These are phyloP conservation scores for Jacana jacana DNA, from an alignment of 2,113 vertebrate species.

Conservation along the genomic window DNA sequence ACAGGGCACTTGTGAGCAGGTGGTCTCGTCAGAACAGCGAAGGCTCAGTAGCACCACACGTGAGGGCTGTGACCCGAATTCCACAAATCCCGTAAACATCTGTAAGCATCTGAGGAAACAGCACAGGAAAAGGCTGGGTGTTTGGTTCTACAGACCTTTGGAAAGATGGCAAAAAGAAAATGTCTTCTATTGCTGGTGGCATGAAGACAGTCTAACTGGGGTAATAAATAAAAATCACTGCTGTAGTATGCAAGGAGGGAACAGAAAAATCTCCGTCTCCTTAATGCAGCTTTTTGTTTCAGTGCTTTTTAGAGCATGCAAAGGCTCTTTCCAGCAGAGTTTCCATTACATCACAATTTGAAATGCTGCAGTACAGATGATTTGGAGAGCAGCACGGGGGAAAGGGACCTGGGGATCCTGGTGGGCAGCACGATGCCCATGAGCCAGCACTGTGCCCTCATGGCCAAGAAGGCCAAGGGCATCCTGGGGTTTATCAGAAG, in stretches of 20 bases:
- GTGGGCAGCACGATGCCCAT: too few relatives aligned
- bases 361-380: not conserved
- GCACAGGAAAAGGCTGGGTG: not conserved
- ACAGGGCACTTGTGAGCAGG: not conserved
- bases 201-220: not conserved
- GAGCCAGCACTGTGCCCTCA: too few relatives aligned
- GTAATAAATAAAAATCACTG: not conserved
- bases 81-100: not conserved
- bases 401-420: too few relatives aligned
- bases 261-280: not conserved
- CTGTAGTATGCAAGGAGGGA: not conserved
- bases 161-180: not conserved
- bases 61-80: not conserved
- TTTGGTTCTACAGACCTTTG: not conserved
- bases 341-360: not conserved
- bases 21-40: not conserved
- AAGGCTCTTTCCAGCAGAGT: not conserved
- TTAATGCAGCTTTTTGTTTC: not conserved
- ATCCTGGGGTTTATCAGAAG: too few relatives aligned
- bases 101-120: not conserved
- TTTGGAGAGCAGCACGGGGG: too few relatives aligned
- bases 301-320: not conserved
- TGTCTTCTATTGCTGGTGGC: not conserved
- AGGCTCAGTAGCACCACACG: rapidly evolving
- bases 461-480: too few relatives aligned